Evolutionary conservation across 2,797 vertebrate genomes (phyloP).

Genomic region (Hemitrygon akajei): DNA sequence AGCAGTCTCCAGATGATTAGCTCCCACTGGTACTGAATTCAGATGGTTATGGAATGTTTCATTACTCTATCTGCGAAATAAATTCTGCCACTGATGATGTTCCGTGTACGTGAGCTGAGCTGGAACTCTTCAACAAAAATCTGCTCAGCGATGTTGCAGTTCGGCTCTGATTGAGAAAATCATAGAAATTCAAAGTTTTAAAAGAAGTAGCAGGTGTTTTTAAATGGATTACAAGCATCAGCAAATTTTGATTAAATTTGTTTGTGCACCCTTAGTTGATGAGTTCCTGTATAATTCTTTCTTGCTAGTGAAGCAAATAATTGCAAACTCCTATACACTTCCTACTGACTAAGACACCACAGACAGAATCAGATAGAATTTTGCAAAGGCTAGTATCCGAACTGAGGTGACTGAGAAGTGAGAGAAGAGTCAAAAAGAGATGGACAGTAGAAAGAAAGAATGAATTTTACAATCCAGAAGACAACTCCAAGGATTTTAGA

Average conservation of each 20-base stretch:
- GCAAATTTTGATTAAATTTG: conserved; percentile 15
- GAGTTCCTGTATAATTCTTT: neutral
- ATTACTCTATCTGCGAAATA: neutral
- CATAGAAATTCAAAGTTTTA: neutral
- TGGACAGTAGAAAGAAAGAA: neutral
- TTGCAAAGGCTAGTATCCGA: neutral
- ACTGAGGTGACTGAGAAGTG: neutral
- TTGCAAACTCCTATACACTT: neutral
- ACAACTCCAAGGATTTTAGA: too few species aligned
- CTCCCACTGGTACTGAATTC: neutral
- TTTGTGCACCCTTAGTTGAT: neutral
- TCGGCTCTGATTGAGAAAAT: neutral
- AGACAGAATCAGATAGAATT: neutral
- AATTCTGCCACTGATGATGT: neutral
- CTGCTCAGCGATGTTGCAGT: neutral
- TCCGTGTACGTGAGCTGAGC: neutral
- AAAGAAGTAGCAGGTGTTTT: neutral
- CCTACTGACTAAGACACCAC: neutral
- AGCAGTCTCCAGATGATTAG: neutral
- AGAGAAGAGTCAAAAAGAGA: neutral
- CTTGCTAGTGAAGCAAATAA: neutral
- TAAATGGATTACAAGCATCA: neutral
- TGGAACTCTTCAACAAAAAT: neutral
- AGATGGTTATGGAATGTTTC: neutral
- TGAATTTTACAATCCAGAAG: neutral